Evolutionary conservation across 2,888 invertebrate species (phyloP).

Genomic region (Aleiodes testaceus): DNA sequence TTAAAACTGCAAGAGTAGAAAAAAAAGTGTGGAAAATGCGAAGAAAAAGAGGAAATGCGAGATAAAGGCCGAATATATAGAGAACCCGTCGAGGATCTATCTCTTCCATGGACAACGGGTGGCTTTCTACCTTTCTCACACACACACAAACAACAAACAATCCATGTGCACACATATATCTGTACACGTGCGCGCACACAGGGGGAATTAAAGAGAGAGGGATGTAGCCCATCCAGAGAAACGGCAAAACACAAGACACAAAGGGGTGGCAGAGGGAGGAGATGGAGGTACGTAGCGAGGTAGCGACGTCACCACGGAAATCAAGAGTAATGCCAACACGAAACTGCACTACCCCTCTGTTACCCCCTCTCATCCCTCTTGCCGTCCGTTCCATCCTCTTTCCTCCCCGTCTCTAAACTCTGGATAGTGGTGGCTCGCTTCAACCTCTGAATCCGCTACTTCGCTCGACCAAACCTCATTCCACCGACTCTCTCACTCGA

Average conservation of each 20-base stretch:
- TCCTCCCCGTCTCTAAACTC: conserved; percentile 41
- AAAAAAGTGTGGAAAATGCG: no score
- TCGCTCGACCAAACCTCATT: conserved; percentile 16
- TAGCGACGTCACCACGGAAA: conserved; percentile 75
- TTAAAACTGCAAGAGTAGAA: no score
- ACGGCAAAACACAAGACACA: conserved; percentile 66
- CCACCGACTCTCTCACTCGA: conserved; percentile 10
- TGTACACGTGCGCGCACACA: conserved; percentile 45
- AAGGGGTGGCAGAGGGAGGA: conserved; percentile 32
- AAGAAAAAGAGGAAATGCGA: conserved; percentile 31
- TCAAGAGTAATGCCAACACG: conserved; percentile 81
- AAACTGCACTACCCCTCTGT: conserved; percentile 76
- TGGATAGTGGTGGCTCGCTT: conserved; percentile 1
- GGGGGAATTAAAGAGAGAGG: conserved; percentile 25
- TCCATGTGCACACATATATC: conserved; percentile 11
- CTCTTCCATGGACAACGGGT: conserved; percentile 42
- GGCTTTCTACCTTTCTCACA: conserved; percentile 29
- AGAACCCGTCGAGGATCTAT: conserved; percentile 49
- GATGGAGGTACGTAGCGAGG: conserved; percentile 54
- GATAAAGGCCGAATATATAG: conserved; percentile 36
- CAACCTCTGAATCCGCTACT: conserved; percentile 42
- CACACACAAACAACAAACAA: conserved; percentile 20
- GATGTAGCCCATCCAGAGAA: conserved; percentile 54
- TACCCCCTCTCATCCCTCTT: conserved; percentile 49
- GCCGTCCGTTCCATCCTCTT: conserved; percentile 44